A percentile compares a stretch with the other conserved stretches of the same genome.
Evolutionary conservation across 2,888 invertebrate genomes (phyloP).

Genomic region (Tanypteryx hageni): DNA sequence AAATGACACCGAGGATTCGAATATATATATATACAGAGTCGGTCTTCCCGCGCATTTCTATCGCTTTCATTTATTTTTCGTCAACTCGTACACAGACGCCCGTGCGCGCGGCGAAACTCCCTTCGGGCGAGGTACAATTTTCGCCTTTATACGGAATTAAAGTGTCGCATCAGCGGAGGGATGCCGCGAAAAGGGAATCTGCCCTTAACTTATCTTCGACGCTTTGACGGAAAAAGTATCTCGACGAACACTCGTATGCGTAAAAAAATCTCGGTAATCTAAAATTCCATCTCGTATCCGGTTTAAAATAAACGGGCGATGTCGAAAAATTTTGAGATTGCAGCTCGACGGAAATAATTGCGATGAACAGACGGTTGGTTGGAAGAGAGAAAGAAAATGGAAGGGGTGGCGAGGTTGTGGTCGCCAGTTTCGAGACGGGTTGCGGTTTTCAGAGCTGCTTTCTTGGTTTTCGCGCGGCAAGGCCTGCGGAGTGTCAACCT

Average conservation of each 20-base stretch:
- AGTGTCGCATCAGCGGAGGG: no score
- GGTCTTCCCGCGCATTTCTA: no score
- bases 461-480: background rate
- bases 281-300: constrained; percentile 14
- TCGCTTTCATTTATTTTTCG: no score
- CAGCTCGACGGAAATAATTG: background rate
- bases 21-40: no score
- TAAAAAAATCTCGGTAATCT: background rate
- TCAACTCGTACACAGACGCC: no score
- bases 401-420: constrained; percentile 13
- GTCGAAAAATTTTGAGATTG: background rate
- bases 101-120: no score
- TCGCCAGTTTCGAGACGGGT: background rate
- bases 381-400: background rate
- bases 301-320: background rate
- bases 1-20: no score
- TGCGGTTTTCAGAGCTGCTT: background rate
- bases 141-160: no score
- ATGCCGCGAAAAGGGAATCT: no score
- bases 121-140: no score
- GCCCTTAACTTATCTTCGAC: no score
- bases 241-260: background rate
- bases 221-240: no score
- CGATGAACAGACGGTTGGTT: background rate
- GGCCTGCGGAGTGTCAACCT: background rate